Base-by-base conservation (phyloP, 2,113 vertebrate genomes). In the Archocentrus centrarchus region DNA sequence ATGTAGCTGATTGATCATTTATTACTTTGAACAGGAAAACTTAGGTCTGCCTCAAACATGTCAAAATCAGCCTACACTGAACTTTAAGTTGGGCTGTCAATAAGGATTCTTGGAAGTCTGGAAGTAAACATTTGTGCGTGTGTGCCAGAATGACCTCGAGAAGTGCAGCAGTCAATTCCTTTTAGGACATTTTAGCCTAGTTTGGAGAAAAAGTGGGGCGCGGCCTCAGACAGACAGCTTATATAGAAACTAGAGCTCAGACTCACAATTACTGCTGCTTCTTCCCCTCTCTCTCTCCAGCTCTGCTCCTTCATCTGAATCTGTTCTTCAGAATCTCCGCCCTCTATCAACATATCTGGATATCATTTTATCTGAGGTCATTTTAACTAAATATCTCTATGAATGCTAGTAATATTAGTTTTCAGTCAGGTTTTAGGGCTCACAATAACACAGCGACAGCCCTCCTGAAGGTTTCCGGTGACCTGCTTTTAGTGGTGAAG, bases 241-340 rank as follows among this genome's bases (percentile, higher is more conserved):
- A 78, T 86, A 83, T 70, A 87, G 86, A 88, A 89, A 91, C 63
- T 91, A 22, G 93, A 94, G 63, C 93, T 91, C 75, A 82, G 59
- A 78, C 87, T 83, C 75, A 77, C 75, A 59, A 73, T 73, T 80
- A 73, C 86, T 79, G 60, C 53, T 37, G 68, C 59, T 15, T 64
- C 32, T 62, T 30, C 27, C 14, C 83, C 77, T 50, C 77, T 87
- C 32, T 30, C 63, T 9, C 18, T 35, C 32, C 41, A 57, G 30
- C 22, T 75, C 13, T 59, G 13, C 59, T 7, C 22, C 47, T 61
- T 75, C 7, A 75, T 58, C 50, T 37, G 37, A n/a, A 13, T 24
- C 11, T 4, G 2, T 35, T 73, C 27, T 32, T 35, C 68, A 55
- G 27, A 53, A 35, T 32, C 66, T 73, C 11, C 11, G 14, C 17